Base-by-base conservation (phyloP, 2,797 vertebrate genomes). In the Sandelia bainsii region DNA sequence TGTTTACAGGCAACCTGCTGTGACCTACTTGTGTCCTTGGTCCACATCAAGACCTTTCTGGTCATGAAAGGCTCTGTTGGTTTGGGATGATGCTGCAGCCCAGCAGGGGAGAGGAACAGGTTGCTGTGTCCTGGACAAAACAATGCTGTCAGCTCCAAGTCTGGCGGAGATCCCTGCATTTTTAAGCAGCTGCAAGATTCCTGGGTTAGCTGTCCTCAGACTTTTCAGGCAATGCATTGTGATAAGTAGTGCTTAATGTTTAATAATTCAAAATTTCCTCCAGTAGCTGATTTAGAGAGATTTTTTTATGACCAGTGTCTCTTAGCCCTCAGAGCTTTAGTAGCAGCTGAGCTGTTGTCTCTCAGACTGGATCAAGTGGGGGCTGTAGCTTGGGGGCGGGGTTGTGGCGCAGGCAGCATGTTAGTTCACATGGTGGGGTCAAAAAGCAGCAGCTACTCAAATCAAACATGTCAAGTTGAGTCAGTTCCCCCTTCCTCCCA, bases 221-320 rank as follows among this genome's bases (percentile, higher is more conserved):
- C 82, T 83, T 84, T 93, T 94, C 60, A 95, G 79, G 75, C 86
- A 91, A 61, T 94, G 92, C 93, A 94, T 94, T 74, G 66, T 85
- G 64, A 83, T 60, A 73, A 82, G 69, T 63, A 73, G 40, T 60
- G 69, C 58, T 67, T 34, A 42, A 51, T 65, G 20, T 56, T 84
- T 20, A 79, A 81, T 81, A 67, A 80, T 70, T 84, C 25, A 77
- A 20, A 34, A 10, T 45, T 2, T 27, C 29, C 11, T 32, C 12
- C 53, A 51, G 54, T 42, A 54, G 73, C 71, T 79, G 61, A 66
- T 83, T 48, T 20, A 27, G 22, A 80, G 63, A 65, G 62, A 53
- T 63, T 53, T 50, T 62, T 50, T 61, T 77, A 68, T 85, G 81
- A 50, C 50, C 77, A 51, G 64, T 51, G 42, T 27, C 53, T 32